These are phyloP conservation scores for Pagetopsis macropterus DNA, from an alignment of 2,797 vertebrate species.

Conservation along the genomic window DNA sequence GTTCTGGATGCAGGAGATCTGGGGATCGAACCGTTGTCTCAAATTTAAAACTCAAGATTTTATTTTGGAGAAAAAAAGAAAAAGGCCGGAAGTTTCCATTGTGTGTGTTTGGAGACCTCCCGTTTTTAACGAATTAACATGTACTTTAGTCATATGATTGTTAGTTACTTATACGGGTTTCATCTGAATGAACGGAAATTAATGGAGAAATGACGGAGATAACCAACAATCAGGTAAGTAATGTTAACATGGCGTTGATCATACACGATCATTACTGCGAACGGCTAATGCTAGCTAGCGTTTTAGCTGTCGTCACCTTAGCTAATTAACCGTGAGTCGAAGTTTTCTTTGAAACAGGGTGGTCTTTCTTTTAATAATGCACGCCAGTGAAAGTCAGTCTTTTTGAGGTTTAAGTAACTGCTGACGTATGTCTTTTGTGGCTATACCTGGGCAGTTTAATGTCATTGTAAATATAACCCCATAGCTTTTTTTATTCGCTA, in stretches of 20 bases:
- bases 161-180: neutral
- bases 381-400: neutral
- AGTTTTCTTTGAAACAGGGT: too few relatives aligned
- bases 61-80: neutral
- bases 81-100: neutral
- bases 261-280: neutral
- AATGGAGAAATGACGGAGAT: neutral
- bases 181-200: neutral
- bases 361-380: too few relatives aligned
- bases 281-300: neutral
- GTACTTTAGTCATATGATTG: too few relatives aligned
- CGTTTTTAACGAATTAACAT: neutral
- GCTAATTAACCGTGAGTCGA: neutral
- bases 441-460: too few relatives aligned
- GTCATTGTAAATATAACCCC: too few relatives aligned
- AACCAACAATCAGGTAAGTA: neutral
- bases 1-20: neutral
- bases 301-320: neutral
- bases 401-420: too few relatives aligned
- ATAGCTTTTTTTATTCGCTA: neutral
- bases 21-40: neutral
- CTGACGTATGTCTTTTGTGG: too few relatives aligned
- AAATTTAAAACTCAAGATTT: neutral
- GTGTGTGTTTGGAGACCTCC: neutral
- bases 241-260: neutral